Conservation (phyloP, 1,140 invertebrate genomes). For the Rhagoletis zephyria region DNA sequence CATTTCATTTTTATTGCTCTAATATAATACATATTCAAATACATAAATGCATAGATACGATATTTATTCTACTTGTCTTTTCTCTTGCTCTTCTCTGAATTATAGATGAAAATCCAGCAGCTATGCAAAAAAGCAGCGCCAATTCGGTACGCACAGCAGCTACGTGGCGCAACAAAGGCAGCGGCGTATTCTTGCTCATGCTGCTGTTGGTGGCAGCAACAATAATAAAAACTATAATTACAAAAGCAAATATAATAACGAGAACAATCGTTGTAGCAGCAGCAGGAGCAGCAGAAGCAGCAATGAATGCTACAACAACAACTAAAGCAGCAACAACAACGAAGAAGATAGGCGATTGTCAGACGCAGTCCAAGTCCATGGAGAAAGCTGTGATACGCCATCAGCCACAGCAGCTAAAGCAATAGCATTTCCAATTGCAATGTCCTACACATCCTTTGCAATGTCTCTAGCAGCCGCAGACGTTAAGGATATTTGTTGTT, state of each 20-base stretch:
- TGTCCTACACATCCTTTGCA: not conserved
- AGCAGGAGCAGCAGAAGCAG: not conserved
- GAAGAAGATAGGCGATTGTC: not conserved
- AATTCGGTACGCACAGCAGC: not conserved
- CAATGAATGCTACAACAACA: not conserved
- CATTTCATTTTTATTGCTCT: constrained; percentile 6
- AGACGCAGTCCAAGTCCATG: too few relatives aligned
- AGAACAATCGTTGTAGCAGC: not conserved
- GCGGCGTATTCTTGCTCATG: not conserved
- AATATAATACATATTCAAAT: not conserved
- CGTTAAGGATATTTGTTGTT: not conserved
- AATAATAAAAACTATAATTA: constrained; percentile 7
- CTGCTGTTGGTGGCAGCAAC: constrained; percentile 18
- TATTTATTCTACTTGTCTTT: not conserved
- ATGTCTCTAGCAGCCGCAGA: not conserved
- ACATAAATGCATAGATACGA: not conserved
- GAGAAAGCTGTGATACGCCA: not conserved
- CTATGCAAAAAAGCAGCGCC: constrained; percentile 68
- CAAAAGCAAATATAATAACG: not conserved
- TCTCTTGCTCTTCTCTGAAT: constrained; percentile 40
- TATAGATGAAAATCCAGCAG: constrained; percentile 71
- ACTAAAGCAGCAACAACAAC: not conserved
- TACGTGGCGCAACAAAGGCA: not conserved
- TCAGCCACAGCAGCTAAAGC: not conserved
- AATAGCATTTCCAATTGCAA: not conserved